Evolutionary conservation across 2,888 invertebrate species (phyloP).

Genomic region (Pseudoips prasinana): DNA sequence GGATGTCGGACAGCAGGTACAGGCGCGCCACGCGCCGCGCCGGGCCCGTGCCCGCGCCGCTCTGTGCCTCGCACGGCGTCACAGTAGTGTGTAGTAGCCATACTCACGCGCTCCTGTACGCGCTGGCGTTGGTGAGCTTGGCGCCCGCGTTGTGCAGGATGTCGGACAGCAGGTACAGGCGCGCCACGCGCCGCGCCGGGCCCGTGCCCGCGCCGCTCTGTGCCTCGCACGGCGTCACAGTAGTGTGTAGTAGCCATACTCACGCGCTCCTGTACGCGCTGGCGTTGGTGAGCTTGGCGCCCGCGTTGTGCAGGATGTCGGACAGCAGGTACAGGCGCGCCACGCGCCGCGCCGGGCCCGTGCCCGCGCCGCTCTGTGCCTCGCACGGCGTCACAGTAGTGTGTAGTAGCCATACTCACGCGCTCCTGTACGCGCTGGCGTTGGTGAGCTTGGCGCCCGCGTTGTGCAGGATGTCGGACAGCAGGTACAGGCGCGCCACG

Average conservation of each 20-base stretch:
- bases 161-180: conserved; percentile 97
- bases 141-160: conserved; percentile 98
- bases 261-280: conserved; percentile 94
- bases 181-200: conserved; percentile 93
- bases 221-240: conserved; percentile 85
- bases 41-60: too few relatives aligned
- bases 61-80: too few relatives aligned
- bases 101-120: conserved; percentile 92
- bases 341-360: conserved; percentile 93
- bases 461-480: conserved; percentile 98
- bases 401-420: conserved; percentile 78
- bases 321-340: conserved; percentile 97
- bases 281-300: conserved; percentile 97
- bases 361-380: conserved; percentile 88
- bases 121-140: conserved; percentile 97
- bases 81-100: too few relatives aligned
- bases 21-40: too few relatives aligned
- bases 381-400: conserved; percentile 83
- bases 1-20: too few relatives aligned
- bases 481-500: conserved; percentile 95
- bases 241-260: conserved; percentile 45
- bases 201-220: conserved; percentile 89
- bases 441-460: conserved; percentile 98
- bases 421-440: conserved; percentile 95
- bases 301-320: conserved; percentile 98